Evolutionary conservation across 2,113 vertebrate species (phyloP), one percentile per base, ranked within the genome.

Genomic region (Antidorcas marsupialis): DNA sequence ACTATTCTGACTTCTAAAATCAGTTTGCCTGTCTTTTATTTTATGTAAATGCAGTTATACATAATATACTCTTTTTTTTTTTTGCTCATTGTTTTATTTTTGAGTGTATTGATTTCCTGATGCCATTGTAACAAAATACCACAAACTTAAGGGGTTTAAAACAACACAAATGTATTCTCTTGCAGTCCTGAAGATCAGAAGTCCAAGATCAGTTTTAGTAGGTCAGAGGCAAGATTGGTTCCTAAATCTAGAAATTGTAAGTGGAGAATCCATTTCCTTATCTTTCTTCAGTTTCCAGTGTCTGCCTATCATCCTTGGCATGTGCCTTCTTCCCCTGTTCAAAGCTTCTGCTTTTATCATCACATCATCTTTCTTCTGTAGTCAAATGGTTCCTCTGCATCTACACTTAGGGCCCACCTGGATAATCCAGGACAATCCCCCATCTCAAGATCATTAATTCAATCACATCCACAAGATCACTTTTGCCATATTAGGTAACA

Each of bases 191-290:
- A 27, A 89, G 43, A 79, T 89, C 36, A 92, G 52, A 97, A 96
- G 19, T 95, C 78, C 45, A 86, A 92, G 86, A 45, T 94, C 81
- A 71, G 57, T 97, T 96, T 94, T 16, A 30, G 87, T 97, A 86
- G 52, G 23, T 57, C 71, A 64, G 74, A 96, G 71, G 91, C 33
- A 83, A 50, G 50, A 5, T 89, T 97, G 53, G 47, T 71, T 96
- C 55, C 79, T 89, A 23, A 90, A 94, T 96, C 67, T 86, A 43
- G 45, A 92, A 30, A 43, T 79, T 74, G 50, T 87, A 36, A 96
- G 36, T 47, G 50, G 17, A 91, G 36, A 89, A 88, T 97, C 57
- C 92, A 36, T 87, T 87, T 93, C 84, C 45, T 87, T 94, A 47
- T 17, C 67, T 71, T 96, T 93, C 93, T 91, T 39, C 33, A 89